These are phyloP conservation scores for Megaptera novaeangliae DNA, from an alignment of 2,113 vertebrate genomes.

Conservation along the genomic window DNA sequence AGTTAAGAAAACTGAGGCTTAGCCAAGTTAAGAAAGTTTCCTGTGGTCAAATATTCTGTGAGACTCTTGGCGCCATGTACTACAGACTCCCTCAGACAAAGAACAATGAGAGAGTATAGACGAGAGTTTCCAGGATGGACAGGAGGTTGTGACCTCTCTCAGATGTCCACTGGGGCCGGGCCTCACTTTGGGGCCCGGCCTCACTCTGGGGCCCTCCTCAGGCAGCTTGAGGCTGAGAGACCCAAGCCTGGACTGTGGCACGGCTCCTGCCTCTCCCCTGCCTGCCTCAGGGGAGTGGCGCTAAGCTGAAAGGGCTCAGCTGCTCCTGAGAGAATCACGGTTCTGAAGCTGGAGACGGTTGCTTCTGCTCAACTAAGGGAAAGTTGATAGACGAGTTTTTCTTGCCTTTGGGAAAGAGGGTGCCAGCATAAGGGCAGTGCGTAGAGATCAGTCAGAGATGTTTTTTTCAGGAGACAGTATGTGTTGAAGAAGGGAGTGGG, in stretches of 20 bases:
- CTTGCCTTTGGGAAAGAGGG: constrained; percentile 54
- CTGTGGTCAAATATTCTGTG: not conserved
- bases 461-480: not conserved
- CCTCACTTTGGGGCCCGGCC: not conserved
- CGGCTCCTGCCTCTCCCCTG: not conserved
- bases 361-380: not conserved
- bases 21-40: not conserved
- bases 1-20: not conserved
- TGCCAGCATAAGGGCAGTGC: constrained; percentile 23
- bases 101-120: not conserved
- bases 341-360: not conserved
- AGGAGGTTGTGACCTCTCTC: not conserved
- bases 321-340: not conserved
- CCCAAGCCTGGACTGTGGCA: too few relatives aligned
- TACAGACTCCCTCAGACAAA: not conserved
- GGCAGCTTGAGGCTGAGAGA: not conserved
- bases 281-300: not conserved
- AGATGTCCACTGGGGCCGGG: not conserved
- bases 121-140: not conserved
- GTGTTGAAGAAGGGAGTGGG: not conserved
- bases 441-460: constrained; percentile 33
- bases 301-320: not conserved
- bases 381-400: constrained; percentile 68
- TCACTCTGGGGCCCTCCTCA: not conserved
- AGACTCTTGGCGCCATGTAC: not conserved